These are phyloP conservation scores for Hippopotamus amphibius DNA, from an alignment of 2,113 vertebrate species.

Conservation along the genomic window DNA sequence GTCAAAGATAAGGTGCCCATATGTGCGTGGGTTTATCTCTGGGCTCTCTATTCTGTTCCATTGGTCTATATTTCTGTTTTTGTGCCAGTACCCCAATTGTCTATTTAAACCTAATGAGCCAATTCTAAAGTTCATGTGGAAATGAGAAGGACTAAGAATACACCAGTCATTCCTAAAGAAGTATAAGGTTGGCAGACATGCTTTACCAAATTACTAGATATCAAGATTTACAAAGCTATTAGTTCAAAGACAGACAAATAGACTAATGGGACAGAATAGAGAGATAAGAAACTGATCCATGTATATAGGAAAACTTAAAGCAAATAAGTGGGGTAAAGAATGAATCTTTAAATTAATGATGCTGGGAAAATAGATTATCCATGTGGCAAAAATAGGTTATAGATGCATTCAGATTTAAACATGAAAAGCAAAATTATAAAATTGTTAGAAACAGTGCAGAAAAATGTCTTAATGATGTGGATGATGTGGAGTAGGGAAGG, in stretches of 20 bases:
- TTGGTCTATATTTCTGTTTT: too few species aligned
- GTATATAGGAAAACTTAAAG: not conserved
- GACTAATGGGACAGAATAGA: not conserved
- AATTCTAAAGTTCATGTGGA: slow-evolving; percentile 28
- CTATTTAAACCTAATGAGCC: not conserved
- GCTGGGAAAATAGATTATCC: not conserved
- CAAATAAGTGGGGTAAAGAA: not conserved
- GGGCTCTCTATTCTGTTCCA: too few species aligned
- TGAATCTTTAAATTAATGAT: slow-evolving; percentile 6
- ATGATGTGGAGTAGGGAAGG: not conserved
- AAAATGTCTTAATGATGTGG: not conserved
- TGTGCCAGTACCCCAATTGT: not conserved
- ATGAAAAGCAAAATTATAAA: slow-evolving; percentile 1
- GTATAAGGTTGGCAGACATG: not conserved
- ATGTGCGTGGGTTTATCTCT: too few species aligned
- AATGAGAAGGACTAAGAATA: slow-evolving; percentile 12
- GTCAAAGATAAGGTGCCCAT: too few species aligned
- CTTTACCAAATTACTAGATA: not conserved
- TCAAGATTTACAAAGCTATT: not conserved
- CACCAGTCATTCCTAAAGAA: not conserved
- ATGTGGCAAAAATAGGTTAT: not conserved
- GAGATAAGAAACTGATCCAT: not conserved
- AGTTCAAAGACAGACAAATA: not conserved
- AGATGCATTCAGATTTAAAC: not conserved
- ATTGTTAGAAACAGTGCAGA: not conserved